Base-by-base conservation (phyloP, 2,888 invertebrate species). In the Patella depressa region DNA sequence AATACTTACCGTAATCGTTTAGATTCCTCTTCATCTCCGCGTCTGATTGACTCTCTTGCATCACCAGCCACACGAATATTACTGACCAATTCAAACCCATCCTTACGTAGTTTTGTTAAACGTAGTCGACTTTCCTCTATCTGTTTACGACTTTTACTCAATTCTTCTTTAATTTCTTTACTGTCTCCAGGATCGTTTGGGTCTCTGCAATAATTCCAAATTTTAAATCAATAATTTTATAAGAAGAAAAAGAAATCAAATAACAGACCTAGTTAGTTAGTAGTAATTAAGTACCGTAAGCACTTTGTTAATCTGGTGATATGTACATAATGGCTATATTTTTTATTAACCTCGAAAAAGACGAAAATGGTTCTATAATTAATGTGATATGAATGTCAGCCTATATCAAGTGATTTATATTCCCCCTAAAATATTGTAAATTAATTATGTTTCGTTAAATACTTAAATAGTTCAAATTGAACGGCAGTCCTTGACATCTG, bases 1-100 rank as follows among this genome's bases (percentile, higher is more conserved):
- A 53, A 29, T 15, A 29, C 45, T 34, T 75, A 88, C 88, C 89
- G 80, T 34, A 86, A 81, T 78, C 90, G 82, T 72, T 87, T 86
- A 11, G 87, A 84, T 74, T 91, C 91, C 54, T 91, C 91, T 78
- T 92, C 91, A 72, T 90, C 88, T 53, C 86, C 84, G 71, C 92
- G 80, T 12, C 91, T 83, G 7, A 82, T 79, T 53, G 89, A 87
- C 73, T 92, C 92, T 53, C 91, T 81, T 0, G 91, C 87, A 86
- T 92, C 91, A 9, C 89, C 90, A n/a, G 91, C 92, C 34, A 91
- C 90, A 19, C 90, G 85, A 53, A 92, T 89, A 77, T 91, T 91
- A 9, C 91, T 89, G 14, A 92, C 91, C 17, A 92, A 82, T 77
- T 92, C 91, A 78, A 88, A 86, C 7, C 91, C 92, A 87, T 92